These are phyloP conservation scores for Ctenosaura bakeri DNA, from an alignment of 2,797 vertebrate genomes.

Conservation along the genomic window DNA sequence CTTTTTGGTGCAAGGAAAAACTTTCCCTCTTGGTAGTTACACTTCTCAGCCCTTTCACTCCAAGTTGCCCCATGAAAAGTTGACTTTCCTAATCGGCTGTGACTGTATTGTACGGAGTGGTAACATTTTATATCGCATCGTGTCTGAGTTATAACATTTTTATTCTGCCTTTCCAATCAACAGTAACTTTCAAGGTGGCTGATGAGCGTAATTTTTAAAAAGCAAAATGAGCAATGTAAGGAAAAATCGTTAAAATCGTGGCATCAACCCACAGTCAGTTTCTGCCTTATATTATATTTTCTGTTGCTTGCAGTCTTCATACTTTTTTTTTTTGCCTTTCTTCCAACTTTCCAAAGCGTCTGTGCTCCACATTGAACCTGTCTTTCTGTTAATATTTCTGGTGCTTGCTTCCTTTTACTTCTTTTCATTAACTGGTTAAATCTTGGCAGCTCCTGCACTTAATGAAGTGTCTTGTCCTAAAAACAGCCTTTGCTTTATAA, in stretches of 20 bases:
- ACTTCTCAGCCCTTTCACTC: neutral
- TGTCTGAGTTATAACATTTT: no score
- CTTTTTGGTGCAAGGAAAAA: neutral
- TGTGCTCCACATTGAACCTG: neutral
- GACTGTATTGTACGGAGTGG: neutral
- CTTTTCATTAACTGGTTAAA: neutral
- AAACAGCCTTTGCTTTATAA: slow-evolving; percentile 2
- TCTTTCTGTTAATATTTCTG: neutral
- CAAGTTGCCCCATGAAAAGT: neutral
- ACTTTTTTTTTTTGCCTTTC: neutral
- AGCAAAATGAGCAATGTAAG: no score
- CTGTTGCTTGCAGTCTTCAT: neutral
- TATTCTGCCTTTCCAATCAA: no score
- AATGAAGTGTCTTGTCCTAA: neutral
- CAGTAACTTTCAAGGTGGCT: no score
- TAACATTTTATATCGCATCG: no score
- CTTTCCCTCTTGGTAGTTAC: no score
- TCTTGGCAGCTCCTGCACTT: neutral
- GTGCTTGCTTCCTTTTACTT: neutral
- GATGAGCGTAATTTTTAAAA: no score
- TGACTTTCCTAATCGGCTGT: neutral
- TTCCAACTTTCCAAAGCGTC: neutral
- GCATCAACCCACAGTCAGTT: no score
- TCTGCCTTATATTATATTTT: neutral
- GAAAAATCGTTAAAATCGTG: neutral